Evolutionary conservation across 2,113 vertebrate genomes (phyloP).

Genomic region (Catharus bicknelli): DNA sequence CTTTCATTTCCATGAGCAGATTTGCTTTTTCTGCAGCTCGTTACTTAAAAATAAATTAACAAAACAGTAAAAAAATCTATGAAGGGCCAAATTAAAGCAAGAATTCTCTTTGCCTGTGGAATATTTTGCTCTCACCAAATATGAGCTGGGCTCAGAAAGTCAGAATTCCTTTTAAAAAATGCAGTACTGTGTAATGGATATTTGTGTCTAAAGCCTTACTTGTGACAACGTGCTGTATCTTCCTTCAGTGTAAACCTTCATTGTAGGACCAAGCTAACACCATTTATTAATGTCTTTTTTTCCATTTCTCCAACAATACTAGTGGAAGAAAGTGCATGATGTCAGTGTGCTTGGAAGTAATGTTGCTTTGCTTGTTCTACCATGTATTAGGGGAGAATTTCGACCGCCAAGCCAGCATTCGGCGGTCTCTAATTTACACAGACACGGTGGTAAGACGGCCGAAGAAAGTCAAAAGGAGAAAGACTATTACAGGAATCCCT

Average conservation of each 20-base stretch:
- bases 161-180: neutral
- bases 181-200: neutral
- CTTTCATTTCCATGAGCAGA: slow-evolving; percentile 20
- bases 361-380: slow-evolving; percentile 91
- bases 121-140: neutral
- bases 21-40: neutral
- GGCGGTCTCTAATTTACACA: slow-evolving; percentile 97
- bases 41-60: neutral
- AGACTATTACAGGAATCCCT: slow-evolving; percentile 99
- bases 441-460: slow-evolving; percentile 96
- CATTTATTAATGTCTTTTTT: slow-evolving; percentile 81
- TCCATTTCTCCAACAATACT: slow-evolving; percentile 75
- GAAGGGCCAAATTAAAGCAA: neutral
- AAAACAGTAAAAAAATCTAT: neutral
- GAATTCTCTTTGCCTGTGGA: neutral
- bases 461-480: slow-evolving; percentile 99
- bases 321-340: slow-evolving; percentile 81
- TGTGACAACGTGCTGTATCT: slow-evolving; percentile 52
- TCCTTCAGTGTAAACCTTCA: slow-evolving; percentile 58
- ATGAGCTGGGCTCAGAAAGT: neutral
- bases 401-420: slow-evolving; percentile 97
- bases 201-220: slow-evolving; percentile 62
- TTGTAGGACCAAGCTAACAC: slow-evolving; percentile 78
- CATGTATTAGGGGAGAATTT: slow-evolving; percentile 96
- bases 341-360: slow-evolving; percentile 85